These are phyloP conservation scores for Lepidocyrtoides sp. DNA, from an alignment of 2,888 invertebrate species.

Conservation along the genomic window DNA sequence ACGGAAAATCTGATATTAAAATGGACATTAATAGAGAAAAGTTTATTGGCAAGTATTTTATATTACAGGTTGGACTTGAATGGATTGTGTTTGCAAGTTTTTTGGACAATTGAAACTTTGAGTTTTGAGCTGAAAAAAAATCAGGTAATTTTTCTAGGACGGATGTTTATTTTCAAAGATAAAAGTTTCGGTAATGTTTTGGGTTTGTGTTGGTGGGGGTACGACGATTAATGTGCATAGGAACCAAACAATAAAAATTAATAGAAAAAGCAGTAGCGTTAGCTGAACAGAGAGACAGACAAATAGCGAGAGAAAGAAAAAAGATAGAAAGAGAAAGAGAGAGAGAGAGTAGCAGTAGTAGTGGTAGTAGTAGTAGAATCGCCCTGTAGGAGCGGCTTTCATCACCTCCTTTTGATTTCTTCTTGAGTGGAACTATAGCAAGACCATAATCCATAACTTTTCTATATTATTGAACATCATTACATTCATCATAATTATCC, in stretches of 20 bases:
- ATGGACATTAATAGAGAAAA: too few species aligned
- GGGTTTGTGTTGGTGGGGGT: background rate
- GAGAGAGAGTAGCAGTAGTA: slow-evolving; percentile 57
- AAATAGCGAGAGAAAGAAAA: too few species aligned
- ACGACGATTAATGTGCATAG: background rate
- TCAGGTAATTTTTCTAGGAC: background rate
- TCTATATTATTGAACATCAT: slow-evolving; percentile 75
- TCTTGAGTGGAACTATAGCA: slow-evolving; percentile 85
- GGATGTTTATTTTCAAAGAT: too few species aligned
- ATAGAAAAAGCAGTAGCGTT: slow-evolving; percentile 31
- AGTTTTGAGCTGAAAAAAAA: background rate
- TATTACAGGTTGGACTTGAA: too few species aligned
- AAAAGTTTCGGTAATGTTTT: background rate
- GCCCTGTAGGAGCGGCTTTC: slow-evolving; percentile 84
- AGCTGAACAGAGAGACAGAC: slow-evolving; percentile 61
- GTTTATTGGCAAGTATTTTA: too few species aligned
- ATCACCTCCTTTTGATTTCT: slow-evolving; percentile 85
- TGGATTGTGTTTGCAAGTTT: too few species aligned
- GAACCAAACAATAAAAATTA: slow-evolving; percentile 47
- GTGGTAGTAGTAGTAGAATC: slow-evolving; percentile 75
- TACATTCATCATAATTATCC: slow-evolving; percentile 43
- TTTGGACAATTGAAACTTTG: background rate
- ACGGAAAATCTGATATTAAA: too few species aligned
- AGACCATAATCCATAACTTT: slow-evolving; percentile 81
- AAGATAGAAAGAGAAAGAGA: slow-evolving; percentile 57